These are phyloP conservation scores for Dipodomys ordii DNA, from an alignment of 2,113 vertebrate species.

Conservation along the genomic window DNA sequence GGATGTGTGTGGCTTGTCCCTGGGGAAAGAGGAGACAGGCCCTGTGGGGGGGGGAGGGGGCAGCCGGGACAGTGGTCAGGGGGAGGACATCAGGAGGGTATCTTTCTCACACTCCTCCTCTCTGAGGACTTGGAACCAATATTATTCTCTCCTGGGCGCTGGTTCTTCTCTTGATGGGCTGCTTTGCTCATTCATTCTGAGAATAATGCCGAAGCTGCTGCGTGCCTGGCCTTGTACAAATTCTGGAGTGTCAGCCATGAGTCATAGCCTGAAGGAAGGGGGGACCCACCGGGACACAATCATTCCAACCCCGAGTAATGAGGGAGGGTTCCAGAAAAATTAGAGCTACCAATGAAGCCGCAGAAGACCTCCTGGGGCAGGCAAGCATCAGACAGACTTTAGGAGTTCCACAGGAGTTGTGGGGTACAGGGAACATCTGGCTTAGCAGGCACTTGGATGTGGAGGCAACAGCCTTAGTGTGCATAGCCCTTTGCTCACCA, in stretches of 20 bases:
- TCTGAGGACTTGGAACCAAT: not conserved
- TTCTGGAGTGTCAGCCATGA: not conserved
- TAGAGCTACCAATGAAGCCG: not conserved
- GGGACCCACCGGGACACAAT: not conserved
- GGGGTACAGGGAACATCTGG: not conserved
- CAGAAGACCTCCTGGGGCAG: not conserved
- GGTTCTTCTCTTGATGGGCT: not conserved
- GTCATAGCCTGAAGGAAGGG: not conserved
- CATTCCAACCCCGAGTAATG: not conserved
- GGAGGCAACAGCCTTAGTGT: not conserved
- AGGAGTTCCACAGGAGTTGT: not conserved
- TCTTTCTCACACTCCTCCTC: not conserved
- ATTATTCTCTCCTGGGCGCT: not conserved
- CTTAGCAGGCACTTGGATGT: too few species aligned
- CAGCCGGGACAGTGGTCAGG: not conserved
- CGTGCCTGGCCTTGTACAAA: not conserved
- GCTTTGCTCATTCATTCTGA: slow-evolving; percentile 11
- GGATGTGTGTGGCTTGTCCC: not conserved
- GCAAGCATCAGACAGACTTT: not conserved
- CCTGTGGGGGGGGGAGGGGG: not conserved
- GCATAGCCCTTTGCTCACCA: not conserved
- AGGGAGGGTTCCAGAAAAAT: not conserved
- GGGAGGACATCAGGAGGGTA: not conserved
- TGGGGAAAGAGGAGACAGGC: not conserved
- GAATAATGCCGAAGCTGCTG: not conserved